Base-by-base conservation (phyloP, 2,113 vertebrate genomes). In the Amblyopsis rosae region DNA sequence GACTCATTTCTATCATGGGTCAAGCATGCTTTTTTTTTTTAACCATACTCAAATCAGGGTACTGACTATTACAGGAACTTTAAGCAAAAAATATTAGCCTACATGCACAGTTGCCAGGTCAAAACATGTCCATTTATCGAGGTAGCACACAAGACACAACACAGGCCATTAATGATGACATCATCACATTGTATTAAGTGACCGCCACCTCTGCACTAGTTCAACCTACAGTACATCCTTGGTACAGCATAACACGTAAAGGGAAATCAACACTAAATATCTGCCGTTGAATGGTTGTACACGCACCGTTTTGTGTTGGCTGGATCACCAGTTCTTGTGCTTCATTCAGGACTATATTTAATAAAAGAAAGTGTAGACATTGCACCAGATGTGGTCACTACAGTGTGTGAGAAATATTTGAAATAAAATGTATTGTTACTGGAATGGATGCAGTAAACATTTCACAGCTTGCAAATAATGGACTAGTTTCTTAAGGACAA, bases 31-130 rank as follows among this genome's bases (percentile, higher is more conserved):
- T 19, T 1, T 78, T 75, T 69, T 56, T 64, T 62, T 69, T 54
- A 59, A 82, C 47, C 60, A 61, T 1, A 1, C 78, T 77, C 16
- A 72, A 82, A 89, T 89, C 87, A 91, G 87, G 86, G 85, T 89
- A 83, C 81, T 16, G n/a, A 41, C 60, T 68, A 74, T 5, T 0
- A 66, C 47, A 50, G 62, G 26, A 77, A 70, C 19, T 59, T 70
- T 11, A 72, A 75, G 75, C 80, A 80, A 85, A 73, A 79, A 65
- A 70, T 68, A 75, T 56, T 26, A 61, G 19, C n/a, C 9, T 9
- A 74, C 46, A 68, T 15, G 51, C 74, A 79, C 75, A 79, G 33
- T 6, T 58, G 55, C 67, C 55, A 68, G 74, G 62, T 80, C 46
- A 48, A 48, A 56, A 48, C n/a, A 33, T 49, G 32, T 46, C 70